phyloP scores from a whole-genome alignment of 2,888 invertebrate species.

The Drosophila paucipuncta region DNA sequence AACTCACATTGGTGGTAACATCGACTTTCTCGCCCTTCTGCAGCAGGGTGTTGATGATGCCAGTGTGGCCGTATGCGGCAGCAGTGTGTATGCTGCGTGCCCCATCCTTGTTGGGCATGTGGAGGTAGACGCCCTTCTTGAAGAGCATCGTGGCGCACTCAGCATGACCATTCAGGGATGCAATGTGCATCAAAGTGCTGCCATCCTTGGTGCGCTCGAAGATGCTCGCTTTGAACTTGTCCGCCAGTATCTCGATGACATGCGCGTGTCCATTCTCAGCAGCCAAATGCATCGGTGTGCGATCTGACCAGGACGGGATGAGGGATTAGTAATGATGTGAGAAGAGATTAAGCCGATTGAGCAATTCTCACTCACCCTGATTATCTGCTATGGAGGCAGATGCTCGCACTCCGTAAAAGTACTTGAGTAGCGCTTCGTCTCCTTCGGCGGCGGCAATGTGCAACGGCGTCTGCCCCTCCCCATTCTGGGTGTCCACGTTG shows the following conservation, averaged over 20 bases:
- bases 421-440: conserved; percentile 97
- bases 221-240: conserved; percentile 99
- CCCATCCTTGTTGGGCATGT: conserved; percentile 99
- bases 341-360: too few species aligned
- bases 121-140: conserved; percentile 98
- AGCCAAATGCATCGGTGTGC: conserved; percentile 98
- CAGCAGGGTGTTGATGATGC: conserved; percentile 97
- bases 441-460: conserved; percentile 98
- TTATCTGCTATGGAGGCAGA: conserved; percentile 97
- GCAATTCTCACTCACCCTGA: conserved; percentile 87
- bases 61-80: conserved; percentile 97
- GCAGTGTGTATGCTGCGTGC: conserved; percentile 99
- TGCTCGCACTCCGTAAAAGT: conserved; percentile 97
- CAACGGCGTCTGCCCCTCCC: conserved; percentile 96
- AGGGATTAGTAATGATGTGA: neutral
- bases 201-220: conserved; percentile 99
- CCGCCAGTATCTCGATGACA: conserved; percentile 97
- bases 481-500: conserved; percentile 95
- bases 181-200: conserved; percentile 99
- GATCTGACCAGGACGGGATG: conserved; percentile 88
- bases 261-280: conserved; percentile 98
- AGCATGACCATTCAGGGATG: conserved; percentile 98
- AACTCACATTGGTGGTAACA: conserved; percentile 94
- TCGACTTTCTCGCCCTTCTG: conserved; percentile 99
- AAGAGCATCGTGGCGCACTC: conserved; percentile 99